A percentile compares a stretch with the other conserved stretches of the same genome.
Conservation (phyloP, 2,888 invertebrate genomes). For the Corythucha ciliata region DNA sequence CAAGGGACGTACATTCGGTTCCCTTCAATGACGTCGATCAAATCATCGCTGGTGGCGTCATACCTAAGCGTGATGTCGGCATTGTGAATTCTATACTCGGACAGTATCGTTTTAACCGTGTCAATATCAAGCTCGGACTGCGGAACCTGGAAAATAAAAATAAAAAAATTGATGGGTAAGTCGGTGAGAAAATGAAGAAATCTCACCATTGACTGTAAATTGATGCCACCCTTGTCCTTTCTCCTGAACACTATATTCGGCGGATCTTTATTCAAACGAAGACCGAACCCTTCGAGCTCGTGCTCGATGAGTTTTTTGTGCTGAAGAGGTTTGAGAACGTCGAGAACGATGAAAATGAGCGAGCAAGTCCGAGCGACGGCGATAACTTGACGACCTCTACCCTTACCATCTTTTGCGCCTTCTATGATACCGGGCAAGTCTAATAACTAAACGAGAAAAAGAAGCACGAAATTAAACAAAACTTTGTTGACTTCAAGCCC, state of each 20-base stretch:
- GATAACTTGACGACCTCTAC: constrained; percentile 96
- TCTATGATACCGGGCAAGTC: constrained; percentile 99
- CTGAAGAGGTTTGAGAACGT: constrained; percentile 92
- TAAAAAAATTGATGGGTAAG: neutral
- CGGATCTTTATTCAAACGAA: constrained; percentile 89
- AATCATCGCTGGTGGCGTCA: constrained; percentile 93
- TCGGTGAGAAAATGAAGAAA: neutral
- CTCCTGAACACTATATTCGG: constrained; percentile 92
- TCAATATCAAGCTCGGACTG: constrained; percentile 93
- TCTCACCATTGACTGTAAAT: constrained; percentile 78
- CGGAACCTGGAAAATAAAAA: constrained; percentile 49
- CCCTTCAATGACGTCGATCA: constrained; percentile 97
- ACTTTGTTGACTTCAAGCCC: constrained; percentile 4
- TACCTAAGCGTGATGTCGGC: constrained; percentile 91
- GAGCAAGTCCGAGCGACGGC: constrained; percentile 98
- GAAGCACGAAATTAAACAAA: neutral
- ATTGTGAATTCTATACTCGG: constrained; percentile 98
- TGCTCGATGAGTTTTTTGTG: constrained; percentile 95
- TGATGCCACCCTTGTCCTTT: constrained; percentile 98
- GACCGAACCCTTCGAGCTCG: constrained; percentile 97
- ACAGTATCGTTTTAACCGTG: constrained; percentile 87
- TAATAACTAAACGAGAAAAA: constrained; percentile 56
- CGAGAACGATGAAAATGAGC: constrained; percentile 93
- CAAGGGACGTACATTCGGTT: constrained; percentile 97
- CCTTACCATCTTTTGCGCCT: constrained; percentile 99